Evolutionary conservation across 2,113 vertebrate genomes (phyloP), one percentile per base, ranked within the genome.

Genomic region (Pao palembangensis): DNA sequence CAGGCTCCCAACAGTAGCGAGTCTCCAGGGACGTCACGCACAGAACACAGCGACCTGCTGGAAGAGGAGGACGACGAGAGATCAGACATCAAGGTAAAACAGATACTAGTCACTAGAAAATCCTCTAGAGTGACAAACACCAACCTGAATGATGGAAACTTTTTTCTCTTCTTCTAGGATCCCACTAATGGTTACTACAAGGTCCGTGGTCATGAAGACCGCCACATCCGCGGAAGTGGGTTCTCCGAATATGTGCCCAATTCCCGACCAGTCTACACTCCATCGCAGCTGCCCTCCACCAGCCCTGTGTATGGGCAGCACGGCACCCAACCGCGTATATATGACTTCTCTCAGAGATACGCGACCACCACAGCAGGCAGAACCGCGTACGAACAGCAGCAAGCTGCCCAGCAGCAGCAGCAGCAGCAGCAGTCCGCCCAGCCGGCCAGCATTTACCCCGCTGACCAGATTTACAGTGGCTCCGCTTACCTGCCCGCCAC

Each of bases 171-270:
- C 53, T 52, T 8, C 5, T 51, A 96, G 94, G 94, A 95, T 61
- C 94, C 94, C 54, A 94, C 93, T 21, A 94, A 96, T 0, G 94
- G 94, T 50, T 96, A 95, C 88, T 96, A 95, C 83, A 96, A 96
- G 42, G 94, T 96, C 4, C 92, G 89, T 15, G 93, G 92, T 58
- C 91, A 95, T 5, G 92, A 94, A 17, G 92, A 93, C 58, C 90
- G 89, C 2, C 76, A 91, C 17, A 79, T 90, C 44, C 82, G 88
- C 42, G 76, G 88, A 61, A 90, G 88, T 19, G 90, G 90, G 28
- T 94, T 93, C 81, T 92, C 92, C 0, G 93, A 94, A 49, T 93
- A 91, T 17, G 87, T 88, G 10, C 87, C 91, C 43, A 90, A 90
- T 66, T 54, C 91, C 2, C 88, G 91, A 16, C 87, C 92, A 0